Base-by-base conservation (phyloP, 2,113 vertebrate species). In the Beaufortia kweichowensis region DNA sequence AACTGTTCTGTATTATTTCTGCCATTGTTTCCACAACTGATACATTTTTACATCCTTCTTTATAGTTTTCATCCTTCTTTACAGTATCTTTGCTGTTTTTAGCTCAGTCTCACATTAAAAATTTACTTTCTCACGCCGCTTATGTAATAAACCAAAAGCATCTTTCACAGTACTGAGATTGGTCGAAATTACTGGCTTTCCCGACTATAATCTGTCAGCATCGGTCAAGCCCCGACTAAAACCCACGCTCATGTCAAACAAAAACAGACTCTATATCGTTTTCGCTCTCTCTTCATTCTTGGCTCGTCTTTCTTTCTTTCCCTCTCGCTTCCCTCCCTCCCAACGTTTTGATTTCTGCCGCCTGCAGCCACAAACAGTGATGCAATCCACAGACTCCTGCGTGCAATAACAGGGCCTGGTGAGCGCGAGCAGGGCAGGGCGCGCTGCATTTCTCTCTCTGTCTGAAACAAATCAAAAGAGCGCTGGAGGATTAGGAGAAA, bases 301-400 rank as follows among this genome's bases (percentile, higher is more conserved):
- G 43, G 12, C 43, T 33, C 15, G 24, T 69, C 43, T 29, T 39
- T 39, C 35, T 26, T 8, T 31, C 11, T 6, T 17, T 55, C 62
- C 24, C 23, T 19, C 21, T 21, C 9, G 23, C 53, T 59, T 21
- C 59, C 33, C 66, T 64, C 64, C 31, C 41, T 28, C 31, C 19
- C 72, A 53, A 68, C 69, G 66, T 79, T 84, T 81, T 81, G 82
- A 86, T 88, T 89, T 85, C 87, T 86, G 85, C 84, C 86, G 86
- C 84, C 84, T 88, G 84, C 86, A 87, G 84, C 86, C 79, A 84
- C 87, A 85, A 85, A 78, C 89, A 82, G 88, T 92, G 91, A 92
- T 91, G 91, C 90, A 92, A 92, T 91, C 82, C 88, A 81, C 77
- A 33, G 78, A 88, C 88, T 90, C 87, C 87, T 85, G 86, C 73